Conservation (phyloP, 1,140 invertebrate species). For the Aphelinus certus region DNA sequence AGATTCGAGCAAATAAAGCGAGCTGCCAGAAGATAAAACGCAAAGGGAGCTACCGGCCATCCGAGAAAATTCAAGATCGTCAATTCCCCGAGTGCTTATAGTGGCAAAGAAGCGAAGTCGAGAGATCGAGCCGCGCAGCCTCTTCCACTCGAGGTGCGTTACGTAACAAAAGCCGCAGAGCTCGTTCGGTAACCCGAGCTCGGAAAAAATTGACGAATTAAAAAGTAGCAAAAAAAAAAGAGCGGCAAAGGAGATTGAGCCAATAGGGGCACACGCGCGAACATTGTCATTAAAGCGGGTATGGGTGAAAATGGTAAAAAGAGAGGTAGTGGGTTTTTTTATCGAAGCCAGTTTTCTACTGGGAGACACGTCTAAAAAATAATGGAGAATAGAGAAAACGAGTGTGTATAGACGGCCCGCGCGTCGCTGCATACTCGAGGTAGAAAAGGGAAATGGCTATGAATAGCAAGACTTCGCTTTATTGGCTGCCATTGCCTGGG, state of each 20-base stretch:
- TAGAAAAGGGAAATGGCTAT: slow-evolving; percentile 31
- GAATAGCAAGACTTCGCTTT: slow-evolving; percentile 13
- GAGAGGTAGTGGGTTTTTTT: background rate
- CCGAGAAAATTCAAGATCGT: background rate
- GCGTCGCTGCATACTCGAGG: background rate
- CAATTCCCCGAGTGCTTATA: background rate
- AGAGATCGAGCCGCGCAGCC: background rate
- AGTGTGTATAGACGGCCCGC: slow-evolving; percentile 11
- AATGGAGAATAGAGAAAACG: background rate
- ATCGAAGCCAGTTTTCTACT: background rate
- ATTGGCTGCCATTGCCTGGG: slow-evolving; percentile 26
- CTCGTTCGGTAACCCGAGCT: too few relatives aligned
- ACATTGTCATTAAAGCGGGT: slow-evolving; percentile 20
- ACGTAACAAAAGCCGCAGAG: slow-evolving; percentile 1
- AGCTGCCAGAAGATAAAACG: background rate
- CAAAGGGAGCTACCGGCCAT: too few relatives aligned
- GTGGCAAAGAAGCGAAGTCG: background rate
- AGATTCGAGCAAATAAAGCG: background rate
- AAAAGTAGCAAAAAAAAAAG: background rate
- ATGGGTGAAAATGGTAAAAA: too few relatives aligned
- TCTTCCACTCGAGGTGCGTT: background rate
- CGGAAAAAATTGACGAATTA: too few relatives aligned
- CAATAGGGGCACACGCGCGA: too few relatives aligned
- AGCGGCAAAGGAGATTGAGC: background rate
- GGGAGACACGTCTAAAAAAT: background rate